A percentile compares a stretch with the other conserved stretches of the same genome.
These are phyloP conservation scores for Sinocyclocheilus maitianheensis DNA, from an alignment of 2,113 vertebrate genomes.

Conservation along the genomic window DNA sequence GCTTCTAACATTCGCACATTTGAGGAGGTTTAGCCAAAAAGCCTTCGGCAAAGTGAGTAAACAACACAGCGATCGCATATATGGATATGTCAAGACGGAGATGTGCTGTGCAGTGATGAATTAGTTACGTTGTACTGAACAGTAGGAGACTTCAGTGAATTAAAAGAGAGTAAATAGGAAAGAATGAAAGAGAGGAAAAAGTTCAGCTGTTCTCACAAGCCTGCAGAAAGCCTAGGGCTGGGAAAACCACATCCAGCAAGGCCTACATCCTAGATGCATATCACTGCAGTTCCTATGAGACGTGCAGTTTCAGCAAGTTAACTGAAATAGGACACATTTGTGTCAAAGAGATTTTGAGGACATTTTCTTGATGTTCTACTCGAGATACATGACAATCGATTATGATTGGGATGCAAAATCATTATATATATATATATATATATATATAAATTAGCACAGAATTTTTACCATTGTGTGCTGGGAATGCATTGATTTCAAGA, in stretches of 20 bases:
- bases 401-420: neutral
- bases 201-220: slow-evolving; percentile 46
- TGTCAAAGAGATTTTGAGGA: neutral
- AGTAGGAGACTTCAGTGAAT: slow-evolving; percentile 6
- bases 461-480: no score
- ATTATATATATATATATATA: no score
- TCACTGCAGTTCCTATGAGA: slow-evolving; percentile 20
- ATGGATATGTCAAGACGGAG: slow-evolving; percentile 4
- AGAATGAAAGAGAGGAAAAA: slow-evolving; percentile 30
- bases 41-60: neutral
- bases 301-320: slow-evolving; percentile 20
- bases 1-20: neutral
- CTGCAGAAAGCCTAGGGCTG: slow-evolving; percentile 43
- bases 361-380: neutral
- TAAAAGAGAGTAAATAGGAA: slow-evolving; percentile 15
- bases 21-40: neutral
- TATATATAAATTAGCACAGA: no score
- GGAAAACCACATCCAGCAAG: slow-evolving; percentile 45
- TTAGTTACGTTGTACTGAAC: neutral
- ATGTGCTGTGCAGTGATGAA: neutral
- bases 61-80: neutral
- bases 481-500: no score
- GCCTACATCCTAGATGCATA: slow-evolving; percentile 47
- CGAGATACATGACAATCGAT: neutral
- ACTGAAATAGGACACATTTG: slow-evolving; percentile 29